Percentiles rank a stretch among this genome's conserved stretches.
These are phyloP conservation scores for Actinopyga echinites DNA, from an alignment of 53 echinoderm and acorn worm genomes.

Conservation along the genomic window DNA sequence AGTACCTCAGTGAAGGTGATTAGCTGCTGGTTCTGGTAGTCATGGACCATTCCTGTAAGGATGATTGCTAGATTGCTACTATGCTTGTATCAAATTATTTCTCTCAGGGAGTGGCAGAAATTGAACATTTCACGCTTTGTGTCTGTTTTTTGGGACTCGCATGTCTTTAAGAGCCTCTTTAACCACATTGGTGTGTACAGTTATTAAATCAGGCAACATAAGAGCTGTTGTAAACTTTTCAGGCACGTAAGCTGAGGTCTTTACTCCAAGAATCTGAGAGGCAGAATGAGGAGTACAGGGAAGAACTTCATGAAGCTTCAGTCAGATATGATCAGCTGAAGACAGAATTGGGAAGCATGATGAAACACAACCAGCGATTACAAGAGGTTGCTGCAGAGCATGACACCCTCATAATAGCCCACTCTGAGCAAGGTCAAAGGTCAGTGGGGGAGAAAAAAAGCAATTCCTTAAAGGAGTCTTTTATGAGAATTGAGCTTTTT, in stretches of 20 bases:
- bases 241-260: conserved; percentile 85
- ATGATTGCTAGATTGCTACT: too few relatives aligned
- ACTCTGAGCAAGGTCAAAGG: conserved; percentile 72
- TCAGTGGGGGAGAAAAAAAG: conserved; percentile 1
- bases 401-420: conserved; percentile 54
- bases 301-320: conserved; percentile 54
- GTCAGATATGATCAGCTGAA: conserved; percentile 54
- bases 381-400: conserved; percentile 61
- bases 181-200: too few relatives aligned
- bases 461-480: not conserved
- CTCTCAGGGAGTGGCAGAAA: too few relatives aligned
- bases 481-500: too few relatives aligned
- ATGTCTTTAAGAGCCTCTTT: too few relatives aligned
- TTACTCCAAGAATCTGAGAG: conserved; percentile 91
- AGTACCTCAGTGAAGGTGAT: too few relatives aligned
- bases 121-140: too few relatives aligned
- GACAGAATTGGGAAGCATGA: conserved; percentile 47
- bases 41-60: too few relatives aligned
- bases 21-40: too few relatives aligned
- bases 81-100: too few relatives aligned
- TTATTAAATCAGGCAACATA: too few relatives aligned
- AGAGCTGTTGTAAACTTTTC: not conserved
- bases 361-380: conserved; percentile 55
- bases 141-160: too few relatives aligned
- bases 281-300: conserved; percentile 75